Base-by-base conservation (phyloP, 2,797 vertebrate species). In the Catostomus latipinnis region DNA sequence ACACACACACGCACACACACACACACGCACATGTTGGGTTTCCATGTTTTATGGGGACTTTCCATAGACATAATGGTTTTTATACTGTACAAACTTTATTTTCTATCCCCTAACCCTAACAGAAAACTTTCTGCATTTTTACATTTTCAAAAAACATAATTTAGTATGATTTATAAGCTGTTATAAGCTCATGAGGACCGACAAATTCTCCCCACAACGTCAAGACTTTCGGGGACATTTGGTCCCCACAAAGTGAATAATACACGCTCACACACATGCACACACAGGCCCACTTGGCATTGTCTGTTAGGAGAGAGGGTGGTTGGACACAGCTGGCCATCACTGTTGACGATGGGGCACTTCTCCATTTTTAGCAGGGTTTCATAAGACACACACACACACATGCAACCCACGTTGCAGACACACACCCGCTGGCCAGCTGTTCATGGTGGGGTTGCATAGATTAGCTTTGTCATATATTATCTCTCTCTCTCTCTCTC, bases 301-400 rank as follows among this genome's bases (percentile, higher is more conserved):
- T 81, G 83, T 81, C 75, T 81, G 76, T 45, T n/a, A 66, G 88
- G 81, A 79, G 68, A 14, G 46, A 12, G 76, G 67, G 81, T 53
- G 71, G 75, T 54, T 84, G 83, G 88, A 88, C 90, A 90, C 92
- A 93, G 92, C 92, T 85, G 88, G 71, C 61, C 6, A 65, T 91
- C 91, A 86, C 91, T 89, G 84, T 89, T 34, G 89, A 87, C 86
- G 88, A 70, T 81, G 57, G 90, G 90, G 91, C 91, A 91, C 89
- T 89, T 87, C 81, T 86, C 45, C 87, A 88, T 86, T 90, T 92
- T 86, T 88, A 92, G 88, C 86, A 34, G 34, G 34, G 53, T n/a
- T 34, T 34, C 34, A 34, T 34, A 34, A 3, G 34, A 81, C 45
- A 50, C 50, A 70, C 18, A 81, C 67, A 57, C 52, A 67, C 16